Base-by-base conservation (phyloP, 2,888 invertebrate species). In the Mycalesis mineus region DNA sequence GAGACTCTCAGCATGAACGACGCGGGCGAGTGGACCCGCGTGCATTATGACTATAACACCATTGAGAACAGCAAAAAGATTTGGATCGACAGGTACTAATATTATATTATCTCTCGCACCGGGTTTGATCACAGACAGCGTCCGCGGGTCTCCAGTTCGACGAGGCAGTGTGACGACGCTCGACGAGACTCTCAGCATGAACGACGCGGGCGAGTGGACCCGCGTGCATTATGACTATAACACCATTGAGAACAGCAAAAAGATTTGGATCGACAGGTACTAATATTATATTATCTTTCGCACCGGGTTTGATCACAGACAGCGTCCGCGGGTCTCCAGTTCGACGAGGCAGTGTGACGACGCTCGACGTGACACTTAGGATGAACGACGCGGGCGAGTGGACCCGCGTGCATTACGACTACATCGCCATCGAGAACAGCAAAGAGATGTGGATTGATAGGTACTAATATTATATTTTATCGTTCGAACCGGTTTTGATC, bases 361-460 rank as follows among this genome's bases (percentile, higher is more conserved):
- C 89, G 0, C 68, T 89, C 2, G 90, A 90, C 63, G 90, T 90
- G 55, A 85, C 88, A 1, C 70, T 90, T 7, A 90, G 90, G 62
- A 86, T 87, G 37, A 86, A 87, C 56, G 88, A 88, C 61, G 81
- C 71, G 0, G 81, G 80, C 29, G 88, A 89, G 62, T 89, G 88
- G 88, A 87, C 88, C 0, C 71, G 88, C 0, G 74, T 89, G 57
- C 88, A 84, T 1, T 86, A 84, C 60, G 87, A 87, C 1, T 84
- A 81, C 47, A 74, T 68, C 56, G 72, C 65, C 8, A 66, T 80
- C 1, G 87, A 87, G 33, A 79, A 67, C 22, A 75, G 68, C 56
- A 88, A 84, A 56, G 87, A 88, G 64, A 84, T 86, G 82, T 89
- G 88, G 88, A 86, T 89, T 60, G 84, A 89, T 61, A 86, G 88